phyloP scores from a whole-genome alignment of 2,888 invertebrate species.

The Oxytorus armatus region DNA sequence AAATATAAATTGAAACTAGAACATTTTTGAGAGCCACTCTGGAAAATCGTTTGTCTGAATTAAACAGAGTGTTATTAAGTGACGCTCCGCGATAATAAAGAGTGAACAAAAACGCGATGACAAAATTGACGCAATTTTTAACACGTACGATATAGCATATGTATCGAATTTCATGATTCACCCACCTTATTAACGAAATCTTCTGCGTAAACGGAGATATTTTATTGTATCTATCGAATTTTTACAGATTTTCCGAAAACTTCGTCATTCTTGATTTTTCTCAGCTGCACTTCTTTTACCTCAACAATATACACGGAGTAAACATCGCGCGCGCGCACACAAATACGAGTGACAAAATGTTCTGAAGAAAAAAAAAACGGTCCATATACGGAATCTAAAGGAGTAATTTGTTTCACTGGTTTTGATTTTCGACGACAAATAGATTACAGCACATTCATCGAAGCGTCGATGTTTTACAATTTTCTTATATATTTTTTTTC shows the following conservation, averaged over 20 bases:
- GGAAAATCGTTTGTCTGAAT: too few species aligned
- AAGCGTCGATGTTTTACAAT: background rate
- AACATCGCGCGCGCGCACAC: slow-evolving; percentile 40
- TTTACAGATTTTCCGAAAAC: slow-evolving; percentile 35
- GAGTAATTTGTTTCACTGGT: slow-evolving; percentile 1
- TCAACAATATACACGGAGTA: slow-evolving; percentile 8
- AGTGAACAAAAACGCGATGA: background rate
- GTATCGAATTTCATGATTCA: slow-evolving; percentile 43
- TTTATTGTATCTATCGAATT: slow-evolving; percentile 9
- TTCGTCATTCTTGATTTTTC: slow-evolving; percentile 50
- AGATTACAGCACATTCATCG: slow-evolving; percentile 8
- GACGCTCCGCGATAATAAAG: background rate
- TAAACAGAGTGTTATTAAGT: slow-evolving; percentile 11
- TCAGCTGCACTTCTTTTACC: slow-evolving; percentile 1
- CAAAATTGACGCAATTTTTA: slow-evolving; percentile 32
- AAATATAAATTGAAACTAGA: too few species aligned
- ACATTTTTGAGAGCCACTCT: too few species aligned
- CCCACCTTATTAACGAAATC: slow-evolving; percentile 35
- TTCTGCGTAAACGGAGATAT: background rate
- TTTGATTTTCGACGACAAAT: slow-evolving; percentile 1
- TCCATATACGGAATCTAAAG: slow-evolving; percentile 32
- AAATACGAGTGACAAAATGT: slow-evolving; percentile 8
- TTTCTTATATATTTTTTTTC: background rate
- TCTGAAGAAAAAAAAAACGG: slow-evolving; percentile 28
- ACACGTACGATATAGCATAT: slow-evolving; percentile 1